A percentile compares a stretch with the other conserved stretches of the same genome.
Conservation (phyloP, 2,797 vertebrate species). For the Sebastes hubbsi region DNA sequence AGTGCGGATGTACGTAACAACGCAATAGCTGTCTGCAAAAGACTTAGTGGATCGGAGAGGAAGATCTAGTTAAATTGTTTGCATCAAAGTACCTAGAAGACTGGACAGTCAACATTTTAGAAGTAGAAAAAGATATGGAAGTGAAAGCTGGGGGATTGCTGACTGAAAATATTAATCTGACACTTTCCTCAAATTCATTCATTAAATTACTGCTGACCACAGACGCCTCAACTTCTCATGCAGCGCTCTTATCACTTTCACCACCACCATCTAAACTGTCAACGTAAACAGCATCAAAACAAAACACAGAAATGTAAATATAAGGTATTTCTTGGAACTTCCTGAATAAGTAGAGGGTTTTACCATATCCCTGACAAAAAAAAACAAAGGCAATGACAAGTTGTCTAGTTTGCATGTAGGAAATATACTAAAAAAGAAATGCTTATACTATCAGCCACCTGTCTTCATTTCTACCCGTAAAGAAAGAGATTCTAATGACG, state of each 20-base stretch:
- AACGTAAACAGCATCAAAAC: slow-evolving; percentile 10
- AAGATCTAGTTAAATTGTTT: slow-evolving; percentile 41
- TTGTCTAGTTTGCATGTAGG: slow-evolving; percentile 2
- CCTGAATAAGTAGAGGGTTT: background rate
- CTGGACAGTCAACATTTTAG: slow-evolving; percentile 24
- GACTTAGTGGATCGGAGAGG: slow-evolving; percentile 1
- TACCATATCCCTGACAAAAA: background rate
- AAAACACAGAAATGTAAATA: slow-evolving; percentile 21
- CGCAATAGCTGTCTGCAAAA: slow-evolving; percentile 10
- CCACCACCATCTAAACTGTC: slow-evolving; percentile 19
- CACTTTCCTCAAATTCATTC: slow-evolving; percentile 24
- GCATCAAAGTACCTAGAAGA: slow-evolving; percentile 31
- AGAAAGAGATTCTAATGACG: slow-evolving; percentile 14
- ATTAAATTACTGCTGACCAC: slow-evolving; percentile 46
- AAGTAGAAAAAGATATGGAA: slow-evolving; percentile 29
- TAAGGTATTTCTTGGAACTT: background rate
- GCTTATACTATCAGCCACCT: background rate
- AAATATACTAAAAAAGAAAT: background rate
- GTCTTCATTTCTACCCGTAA: slow-evolving; percentile 9
- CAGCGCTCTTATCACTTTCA: slow-evolving; percentile 1
- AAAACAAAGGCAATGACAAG: slow-evolving; percentile 1
- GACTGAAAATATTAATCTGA: slow-evolving; percentile 39
- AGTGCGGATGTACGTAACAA: slow-evolving; percentile 8
- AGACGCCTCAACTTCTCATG: slow-evolving; percentile 14
- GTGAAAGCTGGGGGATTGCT: slow-evolving; percentile 14